Percentiles rank a stretch among this genome's conserved stretches.
These are phyloP conservation scores for Charaxes varanes DNA, from an alignment of 1,140 invertebrate species.

Conservation along the genomic window DNA sequence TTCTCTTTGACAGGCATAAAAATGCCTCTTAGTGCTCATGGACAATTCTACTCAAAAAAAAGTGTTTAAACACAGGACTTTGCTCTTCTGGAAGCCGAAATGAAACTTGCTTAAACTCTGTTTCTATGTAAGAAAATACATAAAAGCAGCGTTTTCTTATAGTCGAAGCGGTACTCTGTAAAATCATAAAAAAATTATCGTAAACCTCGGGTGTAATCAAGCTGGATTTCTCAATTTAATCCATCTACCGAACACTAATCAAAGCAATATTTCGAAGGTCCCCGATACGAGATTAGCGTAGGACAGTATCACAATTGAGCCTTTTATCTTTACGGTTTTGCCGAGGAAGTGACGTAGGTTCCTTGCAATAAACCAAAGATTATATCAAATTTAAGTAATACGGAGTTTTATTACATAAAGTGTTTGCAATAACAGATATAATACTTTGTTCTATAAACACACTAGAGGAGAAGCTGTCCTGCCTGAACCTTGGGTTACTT, in stretches of 20 bases:
- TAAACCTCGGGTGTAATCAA: slow-evolving; percentile 50
- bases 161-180: slow-evolving; percentile 6
- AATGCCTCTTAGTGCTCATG: too few relatives aligned
- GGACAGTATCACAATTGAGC: slow-evolving; percentile 15
- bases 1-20: too few relatives aligned
- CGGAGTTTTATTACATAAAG: background rate
- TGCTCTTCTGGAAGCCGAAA: too few relatives aligned
- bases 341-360: slow-evolving; percentile 13
- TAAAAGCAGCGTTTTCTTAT: background rate
- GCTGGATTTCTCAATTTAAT: slow-evolving; percentile 40
- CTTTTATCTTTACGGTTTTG: slow-evolving; percentile 40
- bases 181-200: slow-evolving; percentile 37
- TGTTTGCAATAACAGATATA: background rate
- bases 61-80: background rate
- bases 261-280: slow-evolving; percentile 54
- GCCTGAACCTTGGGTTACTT: too few relatives aligned
- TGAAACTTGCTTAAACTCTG: too few relatives aligned
- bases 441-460: too few relatives aligned
- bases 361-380: slow-evolving; percentile 10
- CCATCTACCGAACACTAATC: slow-evolving; percentile 45
- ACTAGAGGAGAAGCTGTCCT: too few relatives aligned
- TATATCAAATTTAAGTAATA: slow-evolving; percentile 2
- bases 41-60: too few relatives aligned
- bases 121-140: background rate
- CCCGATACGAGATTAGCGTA: slow-evolving; percentile 25